Evolutionary conservation across 30 jellyfish, hydroid and myxozoan species (phyloP).

Genomic region (Aurelia aurita complex sp. Pacific): DNA sequence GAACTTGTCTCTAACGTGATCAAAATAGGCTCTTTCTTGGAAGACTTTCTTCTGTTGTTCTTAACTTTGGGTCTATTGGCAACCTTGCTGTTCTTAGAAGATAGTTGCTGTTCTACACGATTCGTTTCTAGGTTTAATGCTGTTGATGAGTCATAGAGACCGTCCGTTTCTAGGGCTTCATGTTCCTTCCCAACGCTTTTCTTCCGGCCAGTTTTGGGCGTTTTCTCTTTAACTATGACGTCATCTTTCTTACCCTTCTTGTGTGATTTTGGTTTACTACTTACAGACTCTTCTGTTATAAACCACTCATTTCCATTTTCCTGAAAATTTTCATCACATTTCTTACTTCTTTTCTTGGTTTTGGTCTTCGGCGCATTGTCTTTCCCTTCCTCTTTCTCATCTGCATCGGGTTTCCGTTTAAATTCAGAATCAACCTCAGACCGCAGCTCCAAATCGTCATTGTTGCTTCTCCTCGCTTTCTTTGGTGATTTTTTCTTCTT

Average conservation of each 20-base stretch:
- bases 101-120: neutral
- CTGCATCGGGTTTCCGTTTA: neutral
- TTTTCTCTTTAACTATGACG: neutral
- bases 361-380: neutral
- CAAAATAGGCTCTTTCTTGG: neutral
- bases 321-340: too few relatives aligned
- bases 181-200: too few relatives aligned
- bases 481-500: neutral
- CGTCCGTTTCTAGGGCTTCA: neutral
- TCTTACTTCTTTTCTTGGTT: neutral
- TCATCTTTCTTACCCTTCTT: neutral
- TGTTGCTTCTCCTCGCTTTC: neutral
- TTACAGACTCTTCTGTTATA: too few relatives aligned
- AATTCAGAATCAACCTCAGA: neutral
- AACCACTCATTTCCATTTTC: too few relatives aligned
- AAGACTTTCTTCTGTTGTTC: neutral
- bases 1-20: too few relatives aligned
- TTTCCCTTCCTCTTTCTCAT: neutral
- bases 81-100: slow-evolving; percentile 10
- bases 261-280: neutral
- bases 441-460: neutral
- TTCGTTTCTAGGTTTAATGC: neutral
- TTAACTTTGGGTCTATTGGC: slow-evolving; percentile 7
- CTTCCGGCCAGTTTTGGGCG: neutral
- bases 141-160: neutral